A percentile compares a stretch with the other conserved stretches of the same genome.
These are phyloP conservation scores for Aleiodes testaceus DNA, from an alignment of 2,888 invertebrate genomes.

Conservation along the genomic window DNA sequence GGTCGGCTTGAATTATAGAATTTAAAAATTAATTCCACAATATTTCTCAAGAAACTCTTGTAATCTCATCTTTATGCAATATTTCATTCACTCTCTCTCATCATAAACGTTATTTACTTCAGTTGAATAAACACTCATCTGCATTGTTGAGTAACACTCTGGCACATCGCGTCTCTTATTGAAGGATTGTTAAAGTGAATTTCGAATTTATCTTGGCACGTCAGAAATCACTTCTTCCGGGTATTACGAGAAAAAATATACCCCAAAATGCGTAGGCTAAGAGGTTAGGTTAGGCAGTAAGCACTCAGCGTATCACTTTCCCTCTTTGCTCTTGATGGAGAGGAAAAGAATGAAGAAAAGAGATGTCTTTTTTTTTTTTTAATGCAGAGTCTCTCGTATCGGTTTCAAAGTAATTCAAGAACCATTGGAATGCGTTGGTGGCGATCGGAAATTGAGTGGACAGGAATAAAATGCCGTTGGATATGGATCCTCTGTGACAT, in stretches of 20 bases:
- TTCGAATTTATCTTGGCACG: not conserved
- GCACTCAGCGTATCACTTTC: constrained; percentile 69
- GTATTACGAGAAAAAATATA: not conserved
- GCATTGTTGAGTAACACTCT: too few species aligned
- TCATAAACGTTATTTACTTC: too few species aligned
- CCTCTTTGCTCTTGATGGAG: constrained; percentile 45
- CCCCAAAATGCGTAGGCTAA: not conserved
- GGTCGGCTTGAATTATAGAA: too few species aligned
- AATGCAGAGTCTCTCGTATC: constrained; percentile 52
- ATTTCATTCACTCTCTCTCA: too few species aligned
- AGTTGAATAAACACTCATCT: too few species aligned
- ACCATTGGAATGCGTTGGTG: constrained; percentile 53
- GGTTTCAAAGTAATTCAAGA: constrained; percentile 65
- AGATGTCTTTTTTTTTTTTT: constrained; percentile 52
- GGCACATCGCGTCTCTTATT: too few species aligned
- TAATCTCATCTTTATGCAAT: too few species aligned
- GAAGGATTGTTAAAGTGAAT: too few species aligned
- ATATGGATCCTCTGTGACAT: constrained; percentile 35
- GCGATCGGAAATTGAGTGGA: constrained; percentile 43
- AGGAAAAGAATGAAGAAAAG: constrained; percentile 45
- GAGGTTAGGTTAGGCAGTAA: constrained; percentile 38
- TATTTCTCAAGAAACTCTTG: too few species aligned
- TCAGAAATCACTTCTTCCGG: constrained; percentile 9
- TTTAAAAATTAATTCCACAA: too few species aligned
- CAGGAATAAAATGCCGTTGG: constrained; percentile 21